Evolutionary conservation across 2,888 invertebrate species (phyloP), one percentile per base, ranked within the genome.

Genomic region (Cephus spinipes): DNA sequence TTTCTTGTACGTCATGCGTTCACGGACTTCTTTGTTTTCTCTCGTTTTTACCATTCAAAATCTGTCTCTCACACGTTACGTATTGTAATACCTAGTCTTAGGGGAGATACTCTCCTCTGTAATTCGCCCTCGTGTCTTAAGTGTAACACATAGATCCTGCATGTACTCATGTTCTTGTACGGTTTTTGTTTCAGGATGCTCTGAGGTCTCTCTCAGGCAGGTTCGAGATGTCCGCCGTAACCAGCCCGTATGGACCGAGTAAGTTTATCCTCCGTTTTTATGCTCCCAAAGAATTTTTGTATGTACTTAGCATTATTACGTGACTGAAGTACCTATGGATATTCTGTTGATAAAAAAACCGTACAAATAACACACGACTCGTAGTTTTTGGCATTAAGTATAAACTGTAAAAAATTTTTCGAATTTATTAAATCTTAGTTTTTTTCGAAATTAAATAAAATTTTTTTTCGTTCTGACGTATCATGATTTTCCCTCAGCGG

Each of bases 181-280:
- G 40, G 40, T 79, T 76, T 83, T 78, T 87, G 87, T 91, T 91
- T 73, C 87, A 91, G 91, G 81, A 90, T 90, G 90, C 87, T 86
- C 84, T 91, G 90, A 79, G 79, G 73, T 77, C n/a, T 55, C 82
- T 74, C 74, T 81, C 81, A 32, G 40, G 69, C 80, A 87, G 85
- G 85, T 85, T 89, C 89, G 91, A 89, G 87, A 91, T 91, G 91
- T 91, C 91, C 84, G 90, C 91, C 86, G 91, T 91, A 86, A 91
- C 91, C 85, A 91, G 91, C 87, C 91, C 91, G 84, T 91, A 91
- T 90, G 91, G 91, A 89, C 91, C 90, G 85, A 90, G 91, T 91
- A 88, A 91, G 91, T 88, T n/a, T 73, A 15, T 69, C 32, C n/a
- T 68, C 73, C 23, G 55, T 75, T 73, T 12, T 35, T 78, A 15